phyloP scores from a whole-genome alignment of 2,797 vertebrate species.

The Mastacembelus armatus region DNA sequence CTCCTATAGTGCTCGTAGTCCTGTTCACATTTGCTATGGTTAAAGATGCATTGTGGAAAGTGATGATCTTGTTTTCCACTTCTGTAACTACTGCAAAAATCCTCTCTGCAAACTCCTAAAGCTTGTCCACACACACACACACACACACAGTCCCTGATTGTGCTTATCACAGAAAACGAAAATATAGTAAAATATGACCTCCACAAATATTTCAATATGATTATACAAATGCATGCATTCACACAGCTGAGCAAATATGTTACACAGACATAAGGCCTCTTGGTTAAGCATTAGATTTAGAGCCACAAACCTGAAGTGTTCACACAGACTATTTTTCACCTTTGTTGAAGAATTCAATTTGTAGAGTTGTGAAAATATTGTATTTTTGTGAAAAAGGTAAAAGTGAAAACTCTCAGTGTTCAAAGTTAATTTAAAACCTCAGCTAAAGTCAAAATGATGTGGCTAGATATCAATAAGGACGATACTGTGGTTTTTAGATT shows the following conservation, averaged over 20 bases:
- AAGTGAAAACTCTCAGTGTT: no score
- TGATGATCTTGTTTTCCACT: conserved; percentile 55
- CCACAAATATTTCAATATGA: background rate
- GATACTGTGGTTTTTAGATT: background rate
- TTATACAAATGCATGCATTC: background rate
- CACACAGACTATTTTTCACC: no score
- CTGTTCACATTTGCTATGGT: conserved; percentile 34
- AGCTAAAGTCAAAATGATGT: background rate
- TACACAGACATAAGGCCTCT: background rate
- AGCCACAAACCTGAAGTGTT: no score
- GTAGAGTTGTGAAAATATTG: no score
- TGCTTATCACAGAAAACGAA: background rate
- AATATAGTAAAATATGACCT: background rate
- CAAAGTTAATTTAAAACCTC: background rate
- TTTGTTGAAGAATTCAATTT: no score
- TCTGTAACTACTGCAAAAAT: conserved; percentile 46
- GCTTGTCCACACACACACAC: conserved; percentile 9
- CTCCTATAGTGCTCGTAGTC: background rate
- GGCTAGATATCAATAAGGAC: background rate
- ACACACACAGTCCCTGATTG: conserved; percentile 14
- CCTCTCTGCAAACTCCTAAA: conserved; percentile 22
- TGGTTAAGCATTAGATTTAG: no score
- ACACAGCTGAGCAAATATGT: background rate
- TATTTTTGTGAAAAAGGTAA: no score
- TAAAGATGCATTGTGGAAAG: conserved; percentile 49